Conservation (phyloP, 2,888 invertebrate species). For the Chalcosyrphus nemorum region DNA sequence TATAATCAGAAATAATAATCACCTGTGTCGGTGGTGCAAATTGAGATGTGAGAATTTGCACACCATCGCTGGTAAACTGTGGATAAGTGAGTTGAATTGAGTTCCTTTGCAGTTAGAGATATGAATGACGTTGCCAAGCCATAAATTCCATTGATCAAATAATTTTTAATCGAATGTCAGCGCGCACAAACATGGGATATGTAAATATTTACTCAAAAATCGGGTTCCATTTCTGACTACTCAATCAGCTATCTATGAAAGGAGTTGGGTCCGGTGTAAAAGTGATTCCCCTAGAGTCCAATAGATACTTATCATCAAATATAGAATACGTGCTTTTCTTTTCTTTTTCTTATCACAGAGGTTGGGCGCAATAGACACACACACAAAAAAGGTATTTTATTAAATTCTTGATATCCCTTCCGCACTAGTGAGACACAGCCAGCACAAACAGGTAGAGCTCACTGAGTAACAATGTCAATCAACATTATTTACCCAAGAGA, state of each 20-base stretch:
- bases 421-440: neutral
- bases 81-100: constrained; percentile 53
- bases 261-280: neutral
- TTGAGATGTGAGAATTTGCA: constrained; percentile 72
- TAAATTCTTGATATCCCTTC: constrained; percentile 35
- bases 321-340: constrained; percentile 49
- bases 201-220: constrained; percentile 63
- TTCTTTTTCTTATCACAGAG: constrained; percentile 51
- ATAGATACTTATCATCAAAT: constrained; percentile 59
- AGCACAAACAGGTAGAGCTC: constrained; percentile 45
- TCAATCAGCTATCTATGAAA: constrained; percentile 51
- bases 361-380: neutral
- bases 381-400: constrained; percentile 43
- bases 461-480: constrained; percentile 48
- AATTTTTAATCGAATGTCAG: constrained; percentile 20
- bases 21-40: constrained; percentile 69
- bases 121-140: constrained; percentile 19
- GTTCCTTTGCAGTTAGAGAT: neutral
- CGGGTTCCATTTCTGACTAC: constrained; percentile 54
- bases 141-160: constrained; percentile 37
- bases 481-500: constrained; percentile 60
- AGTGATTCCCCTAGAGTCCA: constrained; percentile 37
- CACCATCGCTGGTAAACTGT: constrained; percentile 43
- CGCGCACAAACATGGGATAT: constrained; percentile 24
- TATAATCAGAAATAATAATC: constrained; percentile 70